A percentile compares a stretch with the other conserved stretches of the same genome.
phyloP scores from a whole-genome alignment of 1,140 invertebrate species.

The Drosophila watanabei region DNA sequence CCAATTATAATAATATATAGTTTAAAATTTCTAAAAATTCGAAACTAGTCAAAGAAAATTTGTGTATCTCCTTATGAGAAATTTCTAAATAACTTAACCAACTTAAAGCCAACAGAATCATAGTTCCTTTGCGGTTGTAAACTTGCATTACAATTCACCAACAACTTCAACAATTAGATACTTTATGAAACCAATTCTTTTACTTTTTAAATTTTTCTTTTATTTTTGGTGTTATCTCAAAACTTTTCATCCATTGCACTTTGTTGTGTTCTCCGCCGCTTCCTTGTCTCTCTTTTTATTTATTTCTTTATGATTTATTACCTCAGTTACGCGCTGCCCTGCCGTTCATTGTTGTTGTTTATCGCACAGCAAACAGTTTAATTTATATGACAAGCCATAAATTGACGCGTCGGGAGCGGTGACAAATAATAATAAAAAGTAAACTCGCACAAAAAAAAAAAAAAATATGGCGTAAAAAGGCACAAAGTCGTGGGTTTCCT shows the following conservation, averaged over 20 bases:
- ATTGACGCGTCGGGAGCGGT: constrained; percentile 53
- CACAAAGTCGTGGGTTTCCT: constrained; percentile 10
- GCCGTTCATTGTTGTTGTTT: constrained; percentile 62
- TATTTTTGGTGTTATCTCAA: constrained; percentile 14
- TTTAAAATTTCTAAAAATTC: no score
- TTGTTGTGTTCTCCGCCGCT: constrained; percentile 20
- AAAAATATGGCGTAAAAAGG: not conserved
- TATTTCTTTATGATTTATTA: constrained; percentile 38
- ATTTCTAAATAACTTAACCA: no score
- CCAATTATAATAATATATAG: no score
- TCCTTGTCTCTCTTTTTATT: constrained; percentile 8
- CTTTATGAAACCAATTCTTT: constrained; percentile 18
- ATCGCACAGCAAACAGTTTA: constrained; percentile 64
- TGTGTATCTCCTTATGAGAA: no score
- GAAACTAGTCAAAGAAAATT: no score
- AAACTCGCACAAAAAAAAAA: constrained; percentile 1
- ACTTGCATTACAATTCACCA: not conserved
- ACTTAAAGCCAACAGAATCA: no score
- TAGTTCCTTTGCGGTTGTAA: not conserved
- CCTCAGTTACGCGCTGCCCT: constrained; percentile 23
- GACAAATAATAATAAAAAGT: constrained; percentile 25
- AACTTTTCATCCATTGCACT: constrained; percentile 30
- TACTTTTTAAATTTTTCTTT: constrained; percentile 1
- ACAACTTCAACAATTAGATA: constrained; percentile 5
- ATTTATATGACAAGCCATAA: constrained; percentile 79